Percentiles rank a stretch among this genome's conserved stretches.
phyloP scores from a whole-genome alignment of 1,140 invertebrate genomes.

The Bombus vancouverensis region DNA sequence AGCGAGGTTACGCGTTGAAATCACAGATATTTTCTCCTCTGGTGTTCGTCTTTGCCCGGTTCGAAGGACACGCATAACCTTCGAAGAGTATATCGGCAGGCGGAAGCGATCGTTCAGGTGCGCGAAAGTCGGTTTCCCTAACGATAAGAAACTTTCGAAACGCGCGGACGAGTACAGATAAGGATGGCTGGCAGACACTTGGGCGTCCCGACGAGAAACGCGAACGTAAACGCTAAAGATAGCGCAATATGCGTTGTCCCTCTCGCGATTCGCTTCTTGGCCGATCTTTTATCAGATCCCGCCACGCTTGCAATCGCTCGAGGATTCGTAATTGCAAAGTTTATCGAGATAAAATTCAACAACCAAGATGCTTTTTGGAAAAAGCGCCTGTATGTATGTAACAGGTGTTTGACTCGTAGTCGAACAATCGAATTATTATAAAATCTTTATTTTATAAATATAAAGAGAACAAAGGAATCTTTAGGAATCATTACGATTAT shows the following conservation, averaged over 20 bases:
- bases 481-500: not conserved
- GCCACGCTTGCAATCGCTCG: not conserved
- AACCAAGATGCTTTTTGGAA: not conserved
- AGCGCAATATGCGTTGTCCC: slow-evolving; percentile 20
- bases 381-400: too few species aligned
- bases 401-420: not conserved
- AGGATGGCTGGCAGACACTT: slow-evolving; percentile 38
- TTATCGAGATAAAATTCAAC: not conserved
- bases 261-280: slow-evolving; percentile 5
- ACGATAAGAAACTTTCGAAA: slow-evolving; percentile 37
- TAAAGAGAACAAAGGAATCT: not conserved
- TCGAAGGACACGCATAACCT: not conserved
- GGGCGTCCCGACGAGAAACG: slow-evolving; percentile 24
- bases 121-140: not conserved
- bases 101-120: not conserved
- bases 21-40: not conserved
- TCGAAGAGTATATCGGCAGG: not conserved
- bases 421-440: not conserved
- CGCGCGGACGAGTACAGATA: slow-evolving; percentile 35
- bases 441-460: not conserved
- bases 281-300: slow-evolving; percentile 20
- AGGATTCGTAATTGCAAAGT: not conserved
- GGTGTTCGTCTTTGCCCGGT: too few species aligned
- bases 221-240: slow-evolving; percentile 42
- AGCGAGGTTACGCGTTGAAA: not conserved